These are phyloP conservation scores for Synergus gifuensis DNA, from an alignment of 2,888 invertebrate species.

Conservation along the genomic window DNA sequence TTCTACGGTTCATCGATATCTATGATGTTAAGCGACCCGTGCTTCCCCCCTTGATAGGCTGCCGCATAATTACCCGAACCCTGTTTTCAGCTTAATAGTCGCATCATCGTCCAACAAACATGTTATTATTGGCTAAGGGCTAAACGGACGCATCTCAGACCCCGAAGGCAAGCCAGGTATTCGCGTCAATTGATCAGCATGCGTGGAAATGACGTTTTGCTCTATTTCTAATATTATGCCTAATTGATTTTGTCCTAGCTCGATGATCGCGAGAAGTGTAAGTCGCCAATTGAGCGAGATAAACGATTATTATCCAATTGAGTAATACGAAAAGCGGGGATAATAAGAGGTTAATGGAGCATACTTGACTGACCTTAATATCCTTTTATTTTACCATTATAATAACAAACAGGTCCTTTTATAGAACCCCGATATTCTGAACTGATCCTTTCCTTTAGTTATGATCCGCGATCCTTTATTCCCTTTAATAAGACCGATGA, in stretches of 20 bases:
- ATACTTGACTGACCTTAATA: constrained; percentile 23
- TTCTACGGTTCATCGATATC: constrained; percentile 68
- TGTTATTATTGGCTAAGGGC: constrained; percentile 66
- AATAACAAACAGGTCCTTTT: constrained; percentile 25
- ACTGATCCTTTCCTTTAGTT: neutral
- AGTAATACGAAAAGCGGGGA: constrained; percentile 35
- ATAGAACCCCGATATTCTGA: neutral
- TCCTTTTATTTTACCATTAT: constrained; percentile 19
- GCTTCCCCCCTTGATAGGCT: constrained; percentile 68
- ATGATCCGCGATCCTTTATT: neutral
- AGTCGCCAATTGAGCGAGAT: constrained; percentile 33
- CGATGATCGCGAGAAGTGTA: constrained; percentile 3
- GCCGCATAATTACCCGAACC: constrained; percentile 70
- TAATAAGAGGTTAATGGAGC: constrained; percentile 39
- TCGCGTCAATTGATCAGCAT: constrained; percentile 49
- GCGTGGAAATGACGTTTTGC: constrained; percentile 45
- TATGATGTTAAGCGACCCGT: constrained; percentile 71
- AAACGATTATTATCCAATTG: constrained; percentile 34
- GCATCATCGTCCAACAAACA: constrained; percentile 68
- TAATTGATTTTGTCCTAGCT: neutral
- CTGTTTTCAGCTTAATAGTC: constrained; percentile 64
- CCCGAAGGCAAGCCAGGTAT: constrained; percentile 42
- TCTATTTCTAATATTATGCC: neutral
- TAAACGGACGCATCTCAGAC: constrained; percentile 54
- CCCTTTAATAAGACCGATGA: neutral